Evolutionary conservation across 2,888 invertebrate species (phyloP).

Genomic region (Agonopterix arenella): DNA sequence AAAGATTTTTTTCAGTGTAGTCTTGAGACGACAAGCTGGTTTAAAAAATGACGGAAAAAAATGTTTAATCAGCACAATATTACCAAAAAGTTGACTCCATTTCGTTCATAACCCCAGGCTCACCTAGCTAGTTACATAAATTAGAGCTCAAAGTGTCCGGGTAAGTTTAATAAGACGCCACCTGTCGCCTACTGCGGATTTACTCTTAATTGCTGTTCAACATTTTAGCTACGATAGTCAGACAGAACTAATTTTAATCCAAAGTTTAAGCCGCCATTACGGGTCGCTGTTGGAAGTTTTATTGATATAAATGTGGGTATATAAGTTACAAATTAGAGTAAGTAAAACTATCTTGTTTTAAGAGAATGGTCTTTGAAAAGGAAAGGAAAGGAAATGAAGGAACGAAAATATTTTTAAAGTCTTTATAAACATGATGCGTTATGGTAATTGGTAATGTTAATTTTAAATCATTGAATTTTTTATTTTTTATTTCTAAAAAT

Average conservation of each 20-base stretch:
- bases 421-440: too few relatives aligned
- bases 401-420: too few relatives aligned
- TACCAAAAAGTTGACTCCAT: background rate
- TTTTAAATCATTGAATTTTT: too few relatives aligned
- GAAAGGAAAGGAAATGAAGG: too few relatives aligned
- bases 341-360: too few relatives aligned
- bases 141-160: conserved; percentile 30
- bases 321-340: too few relatives aligned
- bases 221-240: conserved; percentile 19
- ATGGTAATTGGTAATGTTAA: too few relatives aligned
- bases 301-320: background rate
- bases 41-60: too few relatives aligned
- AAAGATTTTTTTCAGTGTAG: too few relatives aligned
- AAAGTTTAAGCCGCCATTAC: conserved; percentile 9
- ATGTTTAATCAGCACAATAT: background rate
- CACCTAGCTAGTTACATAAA: conserved; percentile 35
- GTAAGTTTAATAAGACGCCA: conserved; percentile 63
- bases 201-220: conserved; percentile 51
- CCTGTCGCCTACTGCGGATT: conserved; percentile 50
- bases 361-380: too few relatives aligned
- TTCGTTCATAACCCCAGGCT: conserved; percentile 4
- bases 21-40: too few relatives aligned
- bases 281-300: background rate
- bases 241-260: conserved; percentile 10
- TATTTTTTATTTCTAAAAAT: too few relatives aligned